phyloP scores from a whole-genome alignment of 1,140 invertebrate genomes.

The Drosophila sulfurigaster region DNA sequence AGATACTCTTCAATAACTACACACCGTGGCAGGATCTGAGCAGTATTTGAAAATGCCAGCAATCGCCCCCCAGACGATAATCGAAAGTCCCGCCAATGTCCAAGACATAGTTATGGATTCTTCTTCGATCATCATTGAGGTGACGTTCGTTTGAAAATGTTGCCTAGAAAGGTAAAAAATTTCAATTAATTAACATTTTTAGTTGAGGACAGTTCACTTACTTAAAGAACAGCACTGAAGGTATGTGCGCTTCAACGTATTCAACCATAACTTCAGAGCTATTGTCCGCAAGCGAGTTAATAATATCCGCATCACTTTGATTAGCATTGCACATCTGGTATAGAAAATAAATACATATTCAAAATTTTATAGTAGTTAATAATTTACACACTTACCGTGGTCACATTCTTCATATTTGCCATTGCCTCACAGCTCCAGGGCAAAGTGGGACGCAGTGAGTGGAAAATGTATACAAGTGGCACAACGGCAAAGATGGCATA shows the following conservation, averaged over 20 bases:
- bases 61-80: conserved; percentile 56
- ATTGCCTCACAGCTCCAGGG: conserved; percentile 77
- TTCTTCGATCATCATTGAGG: neutral
- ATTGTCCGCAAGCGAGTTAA: neutral
- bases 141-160: conserved; percentile 34
- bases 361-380: too few relatives aligned
- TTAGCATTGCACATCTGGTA: conserved; percentile 44
- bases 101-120: conserved; percentile 42
- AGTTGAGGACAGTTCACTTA: conserved; percentile 21
- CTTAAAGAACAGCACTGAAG: conserved; percentile 70
- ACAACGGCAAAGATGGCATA: conserved; percentile 69
- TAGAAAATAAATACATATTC: too few relatives aligned
- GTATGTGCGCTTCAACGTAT: conserved; percentile 38
- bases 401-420: neutral
- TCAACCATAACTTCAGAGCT: neutral
- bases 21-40: conserved; percentile 56
- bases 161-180: conserved; percentile 1
- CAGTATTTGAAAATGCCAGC: conserved; percentile 61
- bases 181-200: neutral
- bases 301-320: neutral
- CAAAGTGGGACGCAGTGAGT: conserved; percentile 67
- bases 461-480: conserved; percentile 67
- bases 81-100: conserved; percentile 28
- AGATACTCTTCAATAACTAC: neutral
- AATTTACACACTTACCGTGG: conserved; percentile 34